Conservation (phyloP, 2,113 vertebrate species). For the Ptyas mucosa region DNA sequence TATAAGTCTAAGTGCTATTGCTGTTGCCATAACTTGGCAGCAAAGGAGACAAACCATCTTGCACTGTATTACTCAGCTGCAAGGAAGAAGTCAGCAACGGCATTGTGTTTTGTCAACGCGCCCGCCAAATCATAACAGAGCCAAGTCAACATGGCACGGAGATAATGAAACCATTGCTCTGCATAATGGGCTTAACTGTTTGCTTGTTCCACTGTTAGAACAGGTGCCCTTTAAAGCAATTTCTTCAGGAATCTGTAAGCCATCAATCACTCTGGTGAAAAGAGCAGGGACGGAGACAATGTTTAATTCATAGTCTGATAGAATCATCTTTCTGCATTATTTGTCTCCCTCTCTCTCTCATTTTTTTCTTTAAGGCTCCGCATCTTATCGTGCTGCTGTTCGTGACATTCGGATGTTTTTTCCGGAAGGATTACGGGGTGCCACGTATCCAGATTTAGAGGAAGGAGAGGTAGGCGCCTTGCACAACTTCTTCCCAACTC, state of each 20-base stretch:
- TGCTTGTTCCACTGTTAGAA: slow-evolving; percentile 54
- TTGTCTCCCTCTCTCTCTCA: background rate
- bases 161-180: slow-evolving; percentile 44
- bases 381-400: slow-evolving; percentile 62
- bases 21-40: background rate
- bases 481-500: background rate
- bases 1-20: too few species aligned
- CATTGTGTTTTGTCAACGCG: slow-evolving; percentile 29
- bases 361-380: slow-evolving; percentile 57
- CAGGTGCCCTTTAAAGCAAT: slow-evolving; percentile 61
- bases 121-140: slow-evolving; percentile 27
- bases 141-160: slow-evolving; percentile 41
- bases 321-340: slow-evolving; percentile 44
- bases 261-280: slow-evolving; percentile 57
- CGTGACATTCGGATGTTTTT: slow-evolving; percentile 69
- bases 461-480: slow-evolving; percentile 62
- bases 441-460: slow-evolving; percentile 45
- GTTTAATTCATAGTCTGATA: slow-evolving; percentile 63
- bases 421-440: slow-evolving; percentile 68
- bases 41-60: background rate
- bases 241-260: slow-evolving; percentile 55
- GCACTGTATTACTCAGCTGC: slow-evolving; percentile 1
- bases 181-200: slow-evolving; percentile 57
- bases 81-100: slow-evolving; percentile 10
- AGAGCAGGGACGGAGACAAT: slow-evolving; percentile 54